Evolutionary conservation across 2,113 vertebrate genomes (phyloP), one percentile per base, ranked within the genome.

Genomic region (Gopherus flavomarginatus): DNA sequence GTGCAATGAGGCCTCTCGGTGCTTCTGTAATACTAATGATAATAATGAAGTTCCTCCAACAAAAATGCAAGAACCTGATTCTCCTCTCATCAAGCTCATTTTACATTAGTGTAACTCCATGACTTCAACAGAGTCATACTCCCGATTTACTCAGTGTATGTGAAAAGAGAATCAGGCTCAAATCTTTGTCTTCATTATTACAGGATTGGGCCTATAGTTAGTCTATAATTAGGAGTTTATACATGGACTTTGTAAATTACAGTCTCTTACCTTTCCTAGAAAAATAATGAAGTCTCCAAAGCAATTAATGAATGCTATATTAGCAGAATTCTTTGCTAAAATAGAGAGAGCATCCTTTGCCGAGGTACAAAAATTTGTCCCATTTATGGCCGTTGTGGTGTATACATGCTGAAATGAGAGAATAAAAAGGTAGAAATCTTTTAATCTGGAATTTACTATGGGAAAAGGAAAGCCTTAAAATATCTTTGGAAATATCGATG

Each of bases 331-430:
- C 94, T 97, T 98, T 6, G 91, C 96, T 65, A 98, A 95, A 86
- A 99, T 96, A 82, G 65, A 54, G 82, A 83, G 59, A 5, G 97
- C 96, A 49, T 98, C 98, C 94, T 96, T 96, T 59, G 98, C 98
- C 56, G 98, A 99, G 1, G 98, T 98, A 88, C 98, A 98, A 85
- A 99, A 98, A 87, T 98, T 90, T 42, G 98, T 98, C 81, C 98
- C 98, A 72, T 98, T 99, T 95, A 99, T 98, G 52, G 96, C 97
- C 19, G 98, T 97, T 87, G 98, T 54, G 24, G 97, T 95, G 29
- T 98, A 98, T 3, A 96, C 98, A 81, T 98, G 96, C 98, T 99
- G 97, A 88, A 98, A 98, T 59, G 49, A 94, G n/a, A 97, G 69
- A 81, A 42, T 5, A 62, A 93, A 59, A 93, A 62, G 7, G 1